A percentile compares a stretch with the other conserved stretches of the same genome.
phyloP scores from a whole-genome alignment of 1,140 invertebrate species.

The Drosophila pseudoananassae region DNA sequence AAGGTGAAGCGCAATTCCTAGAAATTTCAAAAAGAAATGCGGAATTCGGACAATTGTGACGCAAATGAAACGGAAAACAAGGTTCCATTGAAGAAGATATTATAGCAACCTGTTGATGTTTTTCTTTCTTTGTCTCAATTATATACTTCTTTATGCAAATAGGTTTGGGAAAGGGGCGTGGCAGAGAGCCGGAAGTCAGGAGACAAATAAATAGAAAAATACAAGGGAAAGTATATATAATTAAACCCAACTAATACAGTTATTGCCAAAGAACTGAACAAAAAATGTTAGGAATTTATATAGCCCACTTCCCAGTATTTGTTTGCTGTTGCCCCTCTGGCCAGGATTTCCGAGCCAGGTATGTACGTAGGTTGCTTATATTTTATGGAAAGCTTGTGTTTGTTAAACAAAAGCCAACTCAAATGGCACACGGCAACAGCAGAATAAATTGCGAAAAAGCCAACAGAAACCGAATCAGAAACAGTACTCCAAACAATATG shows the following conservation, averaged over 20 bases:
- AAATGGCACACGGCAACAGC: not conserved
- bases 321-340: too few relatives aligned
- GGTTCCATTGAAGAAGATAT: not conserved
- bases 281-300: too few relatives aligned
- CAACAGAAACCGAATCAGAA: not conserved
- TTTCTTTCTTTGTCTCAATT: not conserved
- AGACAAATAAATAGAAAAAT: too few relatives aligned
- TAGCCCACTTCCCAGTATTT: too few relatives aligned
- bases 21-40: slow-evolving; percentile 11
- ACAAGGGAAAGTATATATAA: too few relatives aligned
- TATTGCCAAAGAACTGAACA: too few relatives aligned
- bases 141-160: not conserved
- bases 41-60: slow-evolving; percentile 6
- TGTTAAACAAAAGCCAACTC: slow-evolving; percentile 17
- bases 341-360: slow-evolving; percentile 46
- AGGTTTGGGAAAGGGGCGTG: too few relatives aligned
- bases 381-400: slow-evolving; percentile 16
- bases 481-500: not conserved
- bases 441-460: not conserved
- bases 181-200: too few relatives aligned
- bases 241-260: too few relatives aligned
- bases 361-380: slow-evolving; percentile 1
- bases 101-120: slow-evolving; percentile 16
- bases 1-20: slow-evolving; percentile 15
- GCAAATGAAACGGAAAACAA: slow-evolving; percentile 27